Evolutionary conservation across 2,113 vertebrate species (phyloP), one percentile per base, ranked within the genome.

Genomic region (Eleginops maclovinus): DNA sequence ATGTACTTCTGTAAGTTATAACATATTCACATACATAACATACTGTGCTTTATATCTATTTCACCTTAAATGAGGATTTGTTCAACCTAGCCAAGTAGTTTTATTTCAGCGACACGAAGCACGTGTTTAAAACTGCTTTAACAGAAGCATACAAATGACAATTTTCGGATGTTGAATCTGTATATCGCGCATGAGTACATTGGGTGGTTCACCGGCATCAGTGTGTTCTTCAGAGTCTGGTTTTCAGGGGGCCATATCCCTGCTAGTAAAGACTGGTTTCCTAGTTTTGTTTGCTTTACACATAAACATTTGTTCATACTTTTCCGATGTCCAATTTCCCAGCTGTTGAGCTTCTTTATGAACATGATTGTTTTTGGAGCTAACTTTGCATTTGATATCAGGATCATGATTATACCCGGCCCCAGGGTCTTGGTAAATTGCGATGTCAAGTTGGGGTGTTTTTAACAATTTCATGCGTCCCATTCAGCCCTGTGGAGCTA

Each of bases 381-480:
- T 19, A 54, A 53, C 54, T 0, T n/a, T 67, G 28, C 75, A 63
- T 59, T 72, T 66, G 63, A 72, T 58, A 80, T 78, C 76, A 49
- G 62, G 1, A 9, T 47, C 31, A 19, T 56, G 54, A 59, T 60
- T 16, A 14, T 31, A 77, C 46, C 50, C 49, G 36, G 65, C 59
- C 31, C 28, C 2, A 16, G 28, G 79, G 51, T 75, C 49, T 43
- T 31, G 50, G 66, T 22, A 71, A 78, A 80, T 62, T 56, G 53
- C 68, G 56, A 64, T 76, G 79, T 89, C 78, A 76, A 46, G 41
- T 17, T 76, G 64, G 64, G 28, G 54, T 55, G 47, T 67, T 81
- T 91, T 83, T 69, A 31, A 56, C 55, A 68, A 9, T 58, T 44
- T 85, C 86, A 91, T 69, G 46, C 40, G 62, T 77, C 59, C 71